These are phyloP conservation scores for Cepaea nemoralis DNA, from an alignment of 1,140 invertebrate species.

Conservation along the genomic window DNA sequence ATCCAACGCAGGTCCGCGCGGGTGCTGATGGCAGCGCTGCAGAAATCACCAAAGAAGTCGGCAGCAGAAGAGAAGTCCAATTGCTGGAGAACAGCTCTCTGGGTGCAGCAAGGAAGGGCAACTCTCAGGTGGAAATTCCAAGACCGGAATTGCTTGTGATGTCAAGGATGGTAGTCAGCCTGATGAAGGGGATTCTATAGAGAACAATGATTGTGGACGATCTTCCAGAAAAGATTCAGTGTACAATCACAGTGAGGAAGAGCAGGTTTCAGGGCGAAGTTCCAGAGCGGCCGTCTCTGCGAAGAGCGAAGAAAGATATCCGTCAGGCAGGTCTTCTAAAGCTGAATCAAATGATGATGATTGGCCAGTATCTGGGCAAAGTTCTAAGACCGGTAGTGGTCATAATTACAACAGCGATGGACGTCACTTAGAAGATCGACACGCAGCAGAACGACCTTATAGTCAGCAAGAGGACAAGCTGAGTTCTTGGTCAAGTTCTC, in stretches of 20 bases:
- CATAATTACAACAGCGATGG: too few species aligned
- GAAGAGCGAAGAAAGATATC: too few species aligned
- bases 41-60: neutral
- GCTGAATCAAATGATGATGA: too few species aligned
- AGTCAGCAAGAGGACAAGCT: too few species aligned
- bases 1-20: neutral
- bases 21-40: neutral
- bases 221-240: neutral
- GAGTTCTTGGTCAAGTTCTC: neutral
- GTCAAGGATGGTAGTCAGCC: too few species aligned
- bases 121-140: neutral
- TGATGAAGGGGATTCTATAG: neutral
- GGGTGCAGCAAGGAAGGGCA: neutral
- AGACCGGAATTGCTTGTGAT: neutral
- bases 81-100: neutral
- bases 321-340: too few species aligned
- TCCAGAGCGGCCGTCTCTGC: too few species aligned
- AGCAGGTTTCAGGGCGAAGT: neutral
- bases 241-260: neutral
- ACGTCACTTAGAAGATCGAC: too few species aligned
- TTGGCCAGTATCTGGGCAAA: neutral
- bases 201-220: neutral
- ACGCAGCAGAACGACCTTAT: too few species aligned
- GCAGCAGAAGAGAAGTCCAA: neutral
- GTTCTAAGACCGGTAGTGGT: neutral